phyloP scores from a whole-genome alignment of 2,888 invertebrate species.

The Synergus itoensis region DNA sequence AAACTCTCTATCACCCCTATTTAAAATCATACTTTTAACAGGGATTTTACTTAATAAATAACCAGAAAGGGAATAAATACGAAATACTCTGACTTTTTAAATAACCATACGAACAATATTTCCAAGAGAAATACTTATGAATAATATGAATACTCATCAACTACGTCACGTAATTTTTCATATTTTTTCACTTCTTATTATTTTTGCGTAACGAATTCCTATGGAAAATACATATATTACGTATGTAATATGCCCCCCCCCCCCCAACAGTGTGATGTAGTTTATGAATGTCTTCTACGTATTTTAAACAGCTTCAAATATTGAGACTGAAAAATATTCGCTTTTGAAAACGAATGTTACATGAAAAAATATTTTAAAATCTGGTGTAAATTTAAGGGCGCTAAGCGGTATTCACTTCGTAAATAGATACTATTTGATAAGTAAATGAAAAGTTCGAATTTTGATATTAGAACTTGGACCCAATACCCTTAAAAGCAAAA shows the following conservation, averaged over 20 bases:
- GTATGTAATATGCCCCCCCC: neutral
- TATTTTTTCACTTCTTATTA: neutral
- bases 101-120: neutral
- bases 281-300: neutral
- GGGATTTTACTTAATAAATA: neutral
- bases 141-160: neutral
- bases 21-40: neutral
- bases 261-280: neutral
- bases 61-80: neutral
- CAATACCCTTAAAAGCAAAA: no score
- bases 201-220: neutral
- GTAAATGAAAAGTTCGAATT: no score
- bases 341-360: neutral
- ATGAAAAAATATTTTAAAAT: neutral
- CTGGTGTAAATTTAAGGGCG: no score
- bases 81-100: neutral
- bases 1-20: neutral
- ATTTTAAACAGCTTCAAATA: neutral
- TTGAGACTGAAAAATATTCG: no score
- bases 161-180: neutral
- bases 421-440: no score
- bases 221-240: neutral
- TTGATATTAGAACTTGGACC: no score
- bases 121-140: neutral
- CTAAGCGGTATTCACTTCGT: no score